Conservation (phyloP, 2,113 vertebrate genomes). For the Regulus satrapa region DNA sequence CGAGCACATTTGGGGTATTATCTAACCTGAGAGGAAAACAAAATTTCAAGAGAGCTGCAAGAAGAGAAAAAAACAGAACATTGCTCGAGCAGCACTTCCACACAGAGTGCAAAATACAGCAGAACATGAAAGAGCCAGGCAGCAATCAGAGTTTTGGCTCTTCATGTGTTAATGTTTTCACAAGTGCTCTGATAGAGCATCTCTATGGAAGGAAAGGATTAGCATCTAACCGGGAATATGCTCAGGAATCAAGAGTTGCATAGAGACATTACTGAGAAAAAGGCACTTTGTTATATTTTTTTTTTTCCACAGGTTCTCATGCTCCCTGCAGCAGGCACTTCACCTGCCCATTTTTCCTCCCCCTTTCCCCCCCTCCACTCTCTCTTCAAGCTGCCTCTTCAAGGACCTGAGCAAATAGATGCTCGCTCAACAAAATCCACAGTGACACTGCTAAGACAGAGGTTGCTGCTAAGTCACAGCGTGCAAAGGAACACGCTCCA, state of each 20-base stretch:
- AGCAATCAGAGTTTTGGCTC: slow-evolving; percentile 30
- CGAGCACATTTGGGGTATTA: neutral
- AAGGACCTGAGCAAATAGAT: neutral
- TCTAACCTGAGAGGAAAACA: neutral
- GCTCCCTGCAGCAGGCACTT: neutral
- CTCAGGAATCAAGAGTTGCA: neutral
- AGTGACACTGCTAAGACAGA: neutral
- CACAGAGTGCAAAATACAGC: neutral
- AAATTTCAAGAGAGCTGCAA: neutral
- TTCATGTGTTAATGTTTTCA: slow-evolving; percentile 33
- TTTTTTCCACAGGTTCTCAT: neutral
- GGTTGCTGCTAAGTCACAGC: neutral
- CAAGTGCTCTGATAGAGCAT: slow-evolving; percentile 18
- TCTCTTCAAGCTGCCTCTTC: neutral
- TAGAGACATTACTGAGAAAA: neutral
- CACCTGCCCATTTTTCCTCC: neutral
- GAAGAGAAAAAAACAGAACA: neutral
- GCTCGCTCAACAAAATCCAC: neutral
- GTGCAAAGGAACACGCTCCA: neutral
- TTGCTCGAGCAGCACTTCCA: neutral
- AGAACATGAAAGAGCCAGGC: neutral
- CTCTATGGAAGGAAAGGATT: slow-evolving; percentile 8
- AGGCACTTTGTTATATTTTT: neutral
- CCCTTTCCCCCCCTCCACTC: neutral
- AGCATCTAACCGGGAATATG: neutral